These are phyloP conservation scores for Chrysodeixis includens DNA, from an alignment of 2,888 invertebrate genomes.

Conservation along the genomic window DNA sequence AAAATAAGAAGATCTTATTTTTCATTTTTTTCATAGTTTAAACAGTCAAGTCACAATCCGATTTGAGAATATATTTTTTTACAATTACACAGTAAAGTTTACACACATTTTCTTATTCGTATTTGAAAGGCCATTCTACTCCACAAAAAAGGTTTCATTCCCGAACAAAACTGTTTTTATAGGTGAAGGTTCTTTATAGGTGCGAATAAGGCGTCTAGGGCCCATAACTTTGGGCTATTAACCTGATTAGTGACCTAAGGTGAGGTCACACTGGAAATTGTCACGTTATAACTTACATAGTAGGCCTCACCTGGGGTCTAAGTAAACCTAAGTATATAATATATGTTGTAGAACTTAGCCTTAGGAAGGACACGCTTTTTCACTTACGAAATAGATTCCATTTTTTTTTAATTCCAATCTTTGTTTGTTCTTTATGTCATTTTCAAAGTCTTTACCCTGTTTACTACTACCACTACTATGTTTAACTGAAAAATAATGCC, in stretches of 20 bases:
- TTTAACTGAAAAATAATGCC: no score
- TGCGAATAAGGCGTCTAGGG: conserved; percentile 6
- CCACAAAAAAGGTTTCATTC: background rate
- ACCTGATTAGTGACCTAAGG: conserved; percentile 27
- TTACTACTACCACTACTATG: no score
- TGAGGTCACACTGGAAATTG: conserved; percentile 29
- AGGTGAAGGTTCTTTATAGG: conserved; percentile 15
- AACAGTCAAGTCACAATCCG: no score
- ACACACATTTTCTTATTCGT: background rate
- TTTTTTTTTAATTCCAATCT: background rate
- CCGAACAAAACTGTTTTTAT: background rate
- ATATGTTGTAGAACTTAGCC: background rate
- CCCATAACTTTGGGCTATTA: conserved; percentile 39
- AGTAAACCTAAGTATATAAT: conserved; percentile 12
- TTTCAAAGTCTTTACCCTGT: no score
- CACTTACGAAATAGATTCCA: background rate
- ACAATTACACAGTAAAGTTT: no score
- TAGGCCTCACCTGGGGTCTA: conserved; percentile 25
- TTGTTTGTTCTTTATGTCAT: background rate
- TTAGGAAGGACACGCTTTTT: background rate
- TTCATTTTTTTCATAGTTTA: no score
- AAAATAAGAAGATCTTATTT: no score
- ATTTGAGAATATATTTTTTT: no score
- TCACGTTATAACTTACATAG: conserved; percentile 24
- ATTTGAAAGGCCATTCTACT: background rate